A percentile compares a stretch with the other conserved stretches of the same genome.
Evolutionary conservation across 2,113 vertebrate genomes (phyloP).

Genomic region (Neogobius melanostomus): DNA sequence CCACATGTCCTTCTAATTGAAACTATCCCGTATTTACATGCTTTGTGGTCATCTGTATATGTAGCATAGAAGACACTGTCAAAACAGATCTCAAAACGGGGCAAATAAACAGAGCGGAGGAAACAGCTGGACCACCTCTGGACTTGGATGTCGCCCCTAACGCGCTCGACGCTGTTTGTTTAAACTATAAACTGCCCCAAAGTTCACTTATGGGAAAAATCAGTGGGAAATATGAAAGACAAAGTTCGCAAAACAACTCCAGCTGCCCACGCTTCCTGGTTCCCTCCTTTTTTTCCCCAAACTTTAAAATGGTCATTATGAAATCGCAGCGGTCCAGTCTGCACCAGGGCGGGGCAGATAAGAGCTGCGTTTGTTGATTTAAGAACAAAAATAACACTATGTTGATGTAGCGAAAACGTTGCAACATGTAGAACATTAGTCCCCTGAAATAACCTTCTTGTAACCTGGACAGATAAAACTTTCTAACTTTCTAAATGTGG

Average conservation of each 20-base stretch:
- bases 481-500: too few species aligned
- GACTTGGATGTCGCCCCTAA: background rate
- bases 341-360: slow-evolving; percentile 16
- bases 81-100: background rate
- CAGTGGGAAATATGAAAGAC: background rate
- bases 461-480: too few species aligned
- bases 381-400: slow-evolving; percentile 4
- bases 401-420: slow-evolving; percentile 3
- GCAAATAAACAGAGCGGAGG: background rate
- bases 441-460: too few species aligned
- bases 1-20: background rate
- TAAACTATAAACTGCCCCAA: background rate
- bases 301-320: background rate
- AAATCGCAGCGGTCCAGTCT: slow-evolving; percentile 28
- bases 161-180: background rate
- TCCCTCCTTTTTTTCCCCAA: background rate
- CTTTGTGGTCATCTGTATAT: background rate
- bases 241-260: background rate
- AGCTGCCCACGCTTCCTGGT: background rate
- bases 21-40: background rate
- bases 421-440: too few species aligned
- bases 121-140: background rate
- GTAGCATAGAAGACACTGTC: background rate
- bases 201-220: slow-evolving; percentile 10
- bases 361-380: slow-evolving; percentile 29